phyloP scores from a whole-genome alignment of 2,888 invertebrate genomes.

The Sthenelais limicola region DNA sequence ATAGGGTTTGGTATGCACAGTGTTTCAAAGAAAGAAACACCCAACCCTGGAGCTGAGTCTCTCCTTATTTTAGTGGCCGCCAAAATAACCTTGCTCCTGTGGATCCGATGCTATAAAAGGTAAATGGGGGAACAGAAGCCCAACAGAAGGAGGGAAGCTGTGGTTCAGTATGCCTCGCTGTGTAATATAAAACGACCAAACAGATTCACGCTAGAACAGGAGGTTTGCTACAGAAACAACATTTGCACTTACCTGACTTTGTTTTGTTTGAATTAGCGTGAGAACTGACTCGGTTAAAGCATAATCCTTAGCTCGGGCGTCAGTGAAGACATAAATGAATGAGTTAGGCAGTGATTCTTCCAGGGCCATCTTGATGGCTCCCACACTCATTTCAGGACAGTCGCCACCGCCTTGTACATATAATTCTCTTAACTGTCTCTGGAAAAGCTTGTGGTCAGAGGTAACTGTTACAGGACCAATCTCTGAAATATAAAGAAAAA shows the following conservation, averaged over 20 bases:
- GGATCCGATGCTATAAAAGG: too few species aligned
- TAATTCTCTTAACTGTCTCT: slow-evolving; percentile 76
- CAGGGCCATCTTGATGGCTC: slow-evolving; percentile 80
- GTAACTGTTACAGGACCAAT: slow-evolving; percentile 80
- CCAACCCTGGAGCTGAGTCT: too few species aligned
- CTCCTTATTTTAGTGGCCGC: too few species aligned
- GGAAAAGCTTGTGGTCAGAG: slow-evolving; percentile 77
- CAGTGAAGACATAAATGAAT: slow-evolving; percentile 84
- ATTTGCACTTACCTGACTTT: slow-evolving; percentile 79
- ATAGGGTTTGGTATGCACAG: too few species aligned
- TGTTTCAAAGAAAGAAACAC: too few species aligned
- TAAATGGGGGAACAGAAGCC: too few species aligned
- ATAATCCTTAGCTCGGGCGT: slow-evolving; percentile 82
- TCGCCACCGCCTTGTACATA: slow-evolving; percentile 81
- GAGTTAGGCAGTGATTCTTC: slow-evolving; percentile 79
- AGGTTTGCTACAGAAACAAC: too few species aligned
- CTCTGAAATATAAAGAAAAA: slow-evolving; percentile 75
- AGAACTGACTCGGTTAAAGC: slow-evolving; percentile 78
- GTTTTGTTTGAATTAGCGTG: slow-evolving; percentile 81
- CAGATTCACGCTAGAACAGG: too few species aligned
- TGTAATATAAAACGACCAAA: too few species aligned
- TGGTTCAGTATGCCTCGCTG: too few species aligned
- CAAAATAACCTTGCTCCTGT: too few species aligned
- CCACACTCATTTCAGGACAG: slow-evolving; percentile 79
- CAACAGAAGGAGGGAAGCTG: too few species aligned